Conservation (phyloP, 2,797 vertebrate species). For the Iguana delicatissima region DNA sequence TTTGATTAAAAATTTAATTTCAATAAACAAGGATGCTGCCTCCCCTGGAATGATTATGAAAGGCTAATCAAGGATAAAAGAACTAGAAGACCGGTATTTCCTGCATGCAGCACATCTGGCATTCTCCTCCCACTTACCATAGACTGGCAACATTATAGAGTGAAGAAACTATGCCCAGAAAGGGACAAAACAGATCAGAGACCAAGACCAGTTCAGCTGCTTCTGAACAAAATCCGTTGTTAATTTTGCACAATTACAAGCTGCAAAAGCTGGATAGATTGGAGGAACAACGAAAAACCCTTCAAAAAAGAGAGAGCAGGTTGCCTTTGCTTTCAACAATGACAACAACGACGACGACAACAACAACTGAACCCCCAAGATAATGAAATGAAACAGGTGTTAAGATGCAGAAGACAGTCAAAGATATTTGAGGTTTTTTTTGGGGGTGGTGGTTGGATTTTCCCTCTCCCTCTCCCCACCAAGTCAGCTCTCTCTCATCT, state of each 20-base stretch:
- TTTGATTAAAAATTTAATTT: constrained; percentile 76
- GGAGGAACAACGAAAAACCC: constrained; percentile 37
- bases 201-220: constrained; percentile 29
- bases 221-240: constrained; percentile 43
- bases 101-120: neutral
- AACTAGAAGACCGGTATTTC: constrained; percentile 31
- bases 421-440: constrained; percentile 69
- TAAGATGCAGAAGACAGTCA: constrained; percentile 65
- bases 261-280: constrained; percentile 34
- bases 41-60: constrained; percentile 65
- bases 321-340: constrained; percentile 64
- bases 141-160: neutral
- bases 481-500: constrained; percentile 78
- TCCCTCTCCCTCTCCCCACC: constrained; percentile 10
- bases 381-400: constrained; percentile 73
- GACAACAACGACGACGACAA: constrained; percentile 68
- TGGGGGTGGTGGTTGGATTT: constrained; percentile 57
- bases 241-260: constrained; percentile 39
- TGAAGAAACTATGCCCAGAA: constrained; percentile 14
- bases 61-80: constrained; percentile 61
- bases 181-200: neutral
- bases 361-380: constrained; percentile 42
- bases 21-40: constrained; percentile 67
- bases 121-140: neutral
- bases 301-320: constrained; percentile 6